Base-by-base conservation (phyloP, 2,888 invertebrate species). In the Drosophila mimica region DNA sequence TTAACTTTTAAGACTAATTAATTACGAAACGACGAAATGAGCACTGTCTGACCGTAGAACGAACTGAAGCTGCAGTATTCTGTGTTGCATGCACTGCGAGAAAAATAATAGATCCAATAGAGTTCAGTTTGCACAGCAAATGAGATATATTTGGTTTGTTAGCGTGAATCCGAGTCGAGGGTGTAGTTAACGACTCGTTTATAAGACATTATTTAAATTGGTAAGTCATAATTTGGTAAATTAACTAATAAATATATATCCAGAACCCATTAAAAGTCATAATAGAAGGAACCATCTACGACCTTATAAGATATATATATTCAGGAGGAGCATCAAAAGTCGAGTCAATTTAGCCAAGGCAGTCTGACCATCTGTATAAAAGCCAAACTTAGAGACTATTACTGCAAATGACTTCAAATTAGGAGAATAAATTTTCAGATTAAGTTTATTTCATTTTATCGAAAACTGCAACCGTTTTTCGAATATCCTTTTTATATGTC, bases 21-120 rank as follows among this genome's bases (percentile, higher is more conserved):
- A 90, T 88, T 88, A 90, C 91, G 91, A 88, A 90, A 88, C 91
- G 89, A 79, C 88, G 89, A 89, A 87, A 90, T 89, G 87, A 87
- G 90, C 83, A 86, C 83, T 85, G 90, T 80, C 84, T 82, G 71
- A 40, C 43, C 20, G 20, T 13, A 20, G 34, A 34, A 34, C 20
- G 25, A 53, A 9, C 15, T 15, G 33, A 17, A 34, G 25, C 54
- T 54, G 54, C 54, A 54, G 11, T 36, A 36, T 17, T 54, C 36
- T 54, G 5, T 36, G 17, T n/a, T 54, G 36, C 56, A 38, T 38
- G 40, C 56, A 56, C 60, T 70, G 25, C 5, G 13, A 40, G 33
- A 40, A 30, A 57, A 38, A 54, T 13, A 54, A 1, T 8, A 25
- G 4, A 15, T 8, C 4, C 8, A 15, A 46, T 15, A 25, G 4